Evolutionary conservation across 2,888 invertebrate genomes (phyloP).

Genomic region (Brenthis hecate): DNA sequence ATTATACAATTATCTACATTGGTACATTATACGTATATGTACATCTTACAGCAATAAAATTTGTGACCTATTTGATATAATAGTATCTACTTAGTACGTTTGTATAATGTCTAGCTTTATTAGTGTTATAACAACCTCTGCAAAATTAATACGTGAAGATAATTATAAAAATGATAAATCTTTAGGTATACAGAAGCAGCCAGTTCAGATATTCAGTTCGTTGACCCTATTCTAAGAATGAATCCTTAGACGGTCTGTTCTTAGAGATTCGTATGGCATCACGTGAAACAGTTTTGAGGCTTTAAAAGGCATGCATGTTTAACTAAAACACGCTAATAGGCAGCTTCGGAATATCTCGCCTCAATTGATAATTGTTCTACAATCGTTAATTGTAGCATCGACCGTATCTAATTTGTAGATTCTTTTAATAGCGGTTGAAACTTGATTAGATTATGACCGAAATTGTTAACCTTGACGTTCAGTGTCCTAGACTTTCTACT

Average conservation of each 20-base stretch:
- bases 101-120: too few species aligned
- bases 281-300: conserved; percentile 45
- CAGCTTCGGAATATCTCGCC: conserved; percentile 53
- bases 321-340: conserved; percentile 63
- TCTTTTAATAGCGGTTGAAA: conserved; percentile 38
- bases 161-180: too few species aligned
- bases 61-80: too few species aligned
- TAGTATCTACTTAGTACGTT: too few species aligned
- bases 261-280: conserved; percentile 28
- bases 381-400: conserved; percentile 64
- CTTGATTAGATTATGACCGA: conserved; percentile 10
- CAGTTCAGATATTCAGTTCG: conserved; percentile 39
- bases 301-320: conserved; percentile 53
- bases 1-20: conserved; percentile 6
- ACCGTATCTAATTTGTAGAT: conserved; percentile 53
- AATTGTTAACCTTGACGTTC: conserved; percentile 2
- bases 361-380: conserved; percentile 65
- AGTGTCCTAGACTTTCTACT: background rate
- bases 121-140: too few species aligned
- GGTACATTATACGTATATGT: too few species aligned
- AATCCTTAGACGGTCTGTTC: conserved; percentile 30
- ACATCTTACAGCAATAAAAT: too few species aligned
- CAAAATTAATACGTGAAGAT: too few species aligned
- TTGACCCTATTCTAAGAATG: conserved; percentile 34
- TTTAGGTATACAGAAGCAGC: conserved; percentile 22